Evolutionary conservation across 2,113 vertebrate species (phyloP).

Genomic region (Cettia cetti): DNA sequence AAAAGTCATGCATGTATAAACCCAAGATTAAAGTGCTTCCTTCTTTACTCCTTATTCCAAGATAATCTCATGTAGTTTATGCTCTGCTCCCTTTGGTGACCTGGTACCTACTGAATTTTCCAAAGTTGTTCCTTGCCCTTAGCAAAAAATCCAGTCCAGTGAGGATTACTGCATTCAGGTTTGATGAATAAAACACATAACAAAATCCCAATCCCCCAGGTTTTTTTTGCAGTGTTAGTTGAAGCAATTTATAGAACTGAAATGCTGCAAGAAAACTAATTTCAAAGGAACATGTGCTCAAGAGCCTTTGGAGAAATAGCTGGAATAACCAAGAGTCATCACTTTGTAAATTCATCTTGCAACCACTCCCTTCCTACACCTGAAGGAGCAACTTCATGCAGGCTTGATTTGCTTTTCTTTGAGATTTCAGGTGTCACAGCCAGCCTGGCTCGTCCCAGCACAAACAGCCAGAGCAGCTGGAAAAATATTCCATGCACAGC

Average conservation of each 20-base stretch:
- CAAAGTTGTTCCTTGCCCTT: background rate
- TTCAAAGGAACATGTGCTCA: background rate
- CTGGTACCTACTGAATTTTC: background rate
- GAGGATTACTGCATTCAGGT: background rate
- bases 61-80: background rate
- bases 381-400: background rate
- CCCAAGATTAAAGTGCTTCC: background rate
- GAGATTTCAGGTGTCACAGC: background rate
- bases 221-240: too few species aligned
- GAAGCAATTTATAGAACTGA: background rate
- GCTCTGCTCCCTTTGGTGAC: background rate
- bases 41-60: background rate
- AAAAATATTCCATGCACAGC: too few species aligned
- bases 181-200: background rate
- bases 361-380: background rate
- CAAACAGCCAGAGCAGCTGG: background rate
- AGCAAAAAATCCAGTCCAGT: background rate
- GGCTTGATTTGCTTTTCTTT: background rate
- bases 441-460: background rate
- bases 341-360: background rate
- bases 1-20: background rate
- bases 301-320: background rate
- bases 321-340: background rate
- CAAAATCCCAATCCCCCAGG: background rate
- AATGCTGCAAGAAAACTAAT: background rate